Conservation (phyloP, 2,113 vertebrate species). For the Podarcis muralis region DNA sequence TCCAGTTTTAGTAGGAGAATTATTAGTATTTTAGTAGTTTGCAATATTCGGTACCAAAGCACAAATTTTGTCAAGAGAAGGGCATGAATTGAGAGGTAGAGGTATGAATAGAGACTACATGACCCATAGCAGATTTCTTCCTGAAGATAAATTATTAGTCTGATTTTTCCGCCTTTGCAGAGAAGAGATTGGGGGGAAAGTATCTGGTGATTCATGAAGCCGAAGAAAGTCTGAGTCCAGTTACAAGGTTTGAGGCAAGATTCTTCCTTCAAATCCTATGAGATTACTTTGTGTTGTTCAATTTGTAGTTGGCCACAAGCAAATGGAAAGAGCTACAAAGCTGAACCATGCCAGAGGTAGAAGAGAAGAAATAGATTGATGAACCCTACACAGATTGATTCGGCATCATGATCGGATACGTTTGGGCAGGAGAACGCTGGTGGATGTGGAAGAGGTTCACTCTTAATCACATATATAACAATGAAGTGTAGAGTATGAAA, state of each 20-base stretch:
- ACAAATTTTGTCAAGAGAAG: neutral
- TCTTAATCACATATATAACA: neutral
- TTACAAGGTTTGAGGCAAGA: neutral
- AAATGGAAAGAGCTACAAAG: neutral
- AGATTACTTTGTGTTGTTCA: neutral
- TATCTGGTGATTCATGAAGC: conserved; percentile 1
- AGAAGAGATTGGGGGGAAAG: neutral
- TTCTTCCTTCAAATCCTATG: neutral
- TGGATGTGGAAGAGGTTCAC: neutral
- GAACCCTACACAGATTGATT: neutral
- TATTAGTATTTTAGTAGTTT: neutral
- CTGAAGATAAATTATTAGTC: neutral
- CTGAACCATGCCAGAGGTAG: neutral
- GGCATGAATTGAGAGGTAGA: neutral
- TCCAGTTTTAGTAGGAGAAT: neutral
- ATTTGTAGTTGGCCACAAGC: neutral
- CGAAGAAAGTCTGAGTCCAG: neutral
- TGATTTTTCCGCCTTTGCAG: neutral
- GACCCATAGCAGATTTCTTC: neutral
- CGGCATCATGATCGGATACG: neutral
- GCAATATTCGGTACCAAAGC: neutral
- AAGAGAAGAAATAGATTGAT: neutral
- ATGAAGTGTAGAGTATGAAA: neutral
- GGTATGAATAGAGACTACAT: neutral
- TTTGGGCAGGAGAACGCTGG: neutral